phyloP scores from a whole-genome alignment of 2,797 vertebrate species.

The Notoglanidium macrostoma region DNA sequence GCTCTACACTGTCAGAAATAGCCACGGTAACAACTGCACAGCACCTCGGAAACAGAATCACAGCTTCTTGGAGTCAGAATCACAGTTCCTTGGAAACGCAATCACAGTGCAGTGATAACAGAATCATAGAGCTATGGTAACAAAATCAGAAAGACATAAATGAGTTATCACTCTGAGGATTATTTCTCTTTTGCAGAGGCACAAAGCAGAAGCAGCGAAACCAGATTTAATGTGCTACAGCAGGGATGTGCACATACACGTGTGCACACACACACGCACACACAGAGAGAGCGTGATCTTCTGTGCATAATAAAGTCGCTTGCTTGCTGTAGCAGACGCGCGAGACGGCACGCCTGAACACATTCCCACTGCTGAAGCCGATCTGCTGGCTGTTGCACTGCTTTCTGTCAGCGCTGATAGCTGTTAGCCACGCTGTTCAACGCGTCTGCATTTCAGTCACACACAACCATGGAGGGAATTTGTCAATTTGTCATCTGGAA shows the following conservation, averaged over 20 bases:
- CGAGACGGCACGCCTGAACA: constrained; percentile 31
- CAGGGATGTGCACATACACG: constrained; percentile 25
- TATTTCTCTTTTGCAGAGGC: constrained; percentile 46
- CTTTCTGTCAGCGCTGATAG: constrained; percentile 35
- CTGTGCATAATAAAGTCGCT: constrained; percentile 31
- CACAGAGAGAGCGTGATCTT: background rate
- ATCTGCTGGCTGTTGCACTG: constrained; percentile 36
- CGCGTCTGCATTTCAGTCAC: constrained; percentile 20
- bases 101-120: constrained; percentile 57
- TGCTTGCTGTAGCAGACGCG: constrained; percentile 17
- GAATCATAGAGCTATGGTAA: constrained; percentile 64
- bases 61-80: constrained; percentile 27
- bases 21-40: constrained; percentile 12
- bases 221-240: constrained; percentile 59
- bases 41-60: constrained; percentile 29
- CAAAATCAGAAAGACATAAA: constrained; percentile 60
- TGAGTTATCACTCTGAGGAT: constrained; percentile 39
- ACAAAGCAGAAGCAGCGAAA: constrained; percentile 42
- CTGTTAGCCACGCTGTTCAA: constrained; percentile 35
- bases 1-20: constrained; percentile 8
- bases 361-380: constrained; percentile 6
- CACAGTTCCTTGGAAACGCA: constrained; percentile 61
- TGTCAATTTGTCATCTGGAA: constrained; percentile 36
- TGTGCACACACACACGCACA: background rate
- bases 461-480: constrained; percentile 29